Evolutionary conservation across 2,113 vertebrate species (phyloP).

Genomic region (Xenotilapia flavipinnis): DNA sequence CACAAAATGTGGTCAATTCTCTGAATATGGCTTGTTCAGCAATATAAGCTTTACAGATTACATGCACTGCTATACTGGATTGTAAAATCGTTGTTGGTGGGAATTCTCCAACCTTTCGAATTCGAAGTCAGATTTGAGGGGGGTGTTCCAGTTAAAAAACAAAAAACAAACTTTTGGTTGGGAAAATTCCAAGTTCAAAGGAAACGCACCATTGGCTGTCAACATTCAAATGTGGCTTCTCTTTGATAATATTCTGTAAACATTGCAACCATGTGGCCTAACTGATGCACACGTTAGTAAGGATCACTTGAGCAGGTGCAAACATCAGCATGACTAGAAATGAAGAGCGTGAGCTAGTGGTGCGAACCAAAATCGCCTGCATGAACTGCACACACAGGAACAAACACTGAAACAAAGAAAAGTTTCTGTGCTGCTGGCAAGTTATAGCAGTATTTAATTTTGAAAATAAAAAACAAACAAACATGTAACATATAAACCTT

Average conservation of each 20-base stretch:
- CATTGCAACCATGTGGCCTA: neutral
- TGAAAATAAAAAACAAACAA: neutral
- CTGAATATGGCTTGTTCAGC: neutral
- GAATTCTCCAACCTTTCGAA: neutral
- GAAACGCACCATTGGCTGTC: neutral
- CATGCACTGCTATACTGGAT: neutral
- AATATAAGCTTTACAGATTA: neutral
- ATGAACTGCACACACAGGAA: neutral
- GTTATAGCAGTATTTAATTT: neutral
- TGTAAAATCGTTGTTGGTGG: neutral
- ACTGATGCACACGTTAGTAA: neutral
- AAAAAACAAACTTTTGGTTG: neutral
- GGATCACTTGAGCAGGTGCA: constrained; percentile 3
- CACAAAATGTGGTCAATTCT: neutral
- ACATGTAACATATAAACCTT: neutral
- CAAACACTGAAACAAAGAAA: neutral
- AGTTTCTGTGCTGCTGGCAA: neutral
- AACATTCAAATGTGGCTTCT: constrained; percentile 20
- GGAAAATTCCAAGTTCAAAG: neutral
- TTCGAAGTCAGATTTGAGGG: neutral
- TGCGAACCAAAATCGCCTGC: neutral
- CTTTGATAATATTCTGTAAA: neutral
- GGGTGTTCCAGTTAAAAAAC: neutral
- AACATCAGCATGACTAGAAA: neutral
- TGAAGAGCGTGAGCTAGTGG: neutral